These are phyloP conservation scores for Tanypteryx hageni DNA, from an alignment of 2,888 invertebrate genomes.

Conservation along the genomic window DNA sequence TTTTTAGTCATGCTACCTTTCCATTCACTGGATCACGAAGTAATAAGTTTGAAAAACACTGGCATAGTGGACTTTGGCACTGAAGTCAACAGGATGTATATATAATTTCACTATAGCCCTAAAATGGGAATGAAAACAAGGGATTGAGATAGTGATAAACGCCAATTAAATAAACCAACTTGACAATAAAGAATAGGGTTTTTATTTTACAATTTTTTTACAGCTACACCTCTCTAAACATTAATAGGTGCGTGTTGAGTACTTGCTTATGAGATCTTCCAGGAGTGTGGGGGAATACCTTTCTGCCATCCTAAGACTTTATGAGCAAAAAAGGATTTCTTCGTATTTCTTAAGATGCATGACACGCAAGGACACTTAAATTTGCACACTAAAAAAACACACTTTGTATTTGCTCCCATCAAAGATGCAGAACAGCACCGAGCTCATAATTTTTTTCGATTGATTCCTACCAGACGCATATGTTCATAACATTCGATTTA, in stretches of 20 bases:
- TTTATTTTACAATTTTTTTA: conserved; percentile 4
- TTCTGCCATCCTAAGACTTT: neutral
- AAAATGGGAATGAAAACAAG: too few species aligned
- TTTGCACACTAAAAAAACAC: conserved; percentile 16
- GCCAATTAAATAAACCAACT: neutral
- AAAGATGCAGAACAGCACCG: neutral
- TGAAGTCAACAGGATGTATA: too few species aligned
- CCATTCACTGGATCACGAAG: too few species aligned
- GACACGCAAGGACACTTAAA: neutral
- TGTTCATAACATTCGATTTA: neutral
- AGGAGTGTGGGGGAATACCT: neutral
- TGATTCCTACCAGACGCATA: neutral
- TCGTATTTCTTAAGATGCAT: neutral
- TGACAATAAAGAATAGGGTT: neutral
- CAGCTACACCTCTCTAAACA: neutral
- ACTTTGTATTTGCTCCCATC: conserved; percentile 7
- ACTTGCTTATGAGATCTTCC: neutral
- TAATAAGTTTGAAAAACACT: too few species aligned
- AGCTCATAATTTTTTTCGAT: neutral
- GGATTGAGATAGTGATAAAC: too few species aligned
- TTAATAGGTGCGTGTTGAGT: neutral
- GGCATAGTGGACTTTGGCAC: too few species aligned
- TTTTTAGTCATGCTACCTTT: too few species aligned
- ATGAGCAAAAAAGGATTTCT: neutral
- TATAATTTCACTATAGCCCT: too few species aligned